These are phyloP conservation scores for Urophycis tenuis DNA, from an alignment of 2,797 vertebrate genomes.

Conservation along the genomic window DNA sequence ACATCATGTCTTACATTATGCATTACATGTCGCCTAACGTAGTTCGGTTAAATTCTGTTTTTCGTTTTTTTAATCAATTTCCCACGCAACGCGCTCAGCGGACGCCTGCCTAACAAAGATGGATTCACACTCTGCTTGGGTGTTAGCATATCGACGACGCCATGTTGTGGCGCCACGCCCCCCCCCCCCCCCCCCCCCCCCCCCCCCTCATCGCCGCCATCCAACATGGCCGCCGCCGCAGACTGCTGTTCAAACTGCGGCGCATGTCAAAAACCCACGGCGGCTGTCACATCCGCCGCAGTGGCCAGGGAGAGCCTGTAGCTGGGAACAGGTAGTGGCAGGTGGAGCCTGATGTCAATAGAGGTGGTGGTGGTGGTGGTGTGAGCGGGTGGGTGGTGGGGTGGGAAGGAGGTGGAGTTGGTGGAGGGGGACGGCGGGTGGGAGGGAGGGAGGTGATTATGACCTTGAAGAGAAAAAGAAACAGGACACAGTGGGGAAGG, in stretches of 20 bases:
- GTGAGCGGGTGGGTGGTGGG: background rate
- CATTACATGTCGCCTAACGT: background rate
- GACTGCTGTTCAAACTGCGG: background rate
- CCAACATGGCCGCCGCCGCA: background rate
- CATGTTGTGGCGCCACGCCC: background rate
- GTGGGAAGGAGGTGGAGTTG: background rate
- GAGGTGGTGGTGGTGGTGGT: background rate
- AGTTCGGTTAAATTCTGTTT: background rate
- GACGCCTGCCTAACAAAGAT: background rate
- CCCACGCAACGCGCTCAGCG: background rate
- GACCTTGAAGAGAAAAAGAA: conserved; percentile 62
- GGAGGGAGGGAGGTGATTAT: conserved; percentile 33
- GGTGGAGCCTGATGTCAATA: conserved; percentile 2
- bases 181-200: background rate
- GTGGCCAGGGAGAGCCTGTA: background rate
- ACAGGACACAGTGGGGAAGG: conserved; percentile 32
- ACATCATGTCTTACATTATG: background rate
- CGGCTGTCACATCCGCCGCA: background rate
- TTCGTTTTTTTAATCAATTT: background rate
- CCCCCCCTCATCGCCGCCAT: background rate
- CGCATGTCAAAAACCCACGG: background rate
- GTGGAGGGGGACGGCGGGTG: background rate
- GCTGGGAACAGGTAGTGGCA: background rate
- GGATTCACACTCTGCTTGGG: background rate
- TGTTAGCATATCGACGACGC: background rate